Conservation (phyloP, 2,113 vertebrate species). For the Ailuropoda melanoleuca region DNA sequence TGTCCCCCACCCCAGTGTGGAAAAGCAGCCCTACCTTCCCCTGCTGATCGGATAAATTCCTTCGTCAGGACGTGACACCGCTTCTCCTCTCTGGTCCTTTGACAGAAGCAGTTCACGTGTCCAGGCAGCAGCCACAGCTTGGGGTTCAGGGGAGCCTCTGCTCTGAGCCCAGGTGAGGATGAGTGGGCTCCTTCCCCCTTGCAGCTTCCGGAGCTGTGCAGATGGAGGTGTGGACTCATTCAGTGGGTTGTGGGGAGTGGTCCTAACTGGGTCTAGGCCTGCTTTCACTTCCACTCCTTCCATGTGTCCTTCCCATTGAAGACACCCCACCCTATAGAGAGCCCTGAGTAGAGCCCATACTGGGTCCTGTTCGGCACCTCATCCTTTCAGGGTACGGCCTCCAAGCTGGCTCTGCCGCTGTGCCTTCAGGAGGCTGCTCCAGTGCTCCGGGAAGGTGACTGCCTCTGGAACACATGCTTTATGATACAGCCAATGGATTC, state of each 20-base stretch:
- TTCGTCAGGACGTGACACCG: accelerated
- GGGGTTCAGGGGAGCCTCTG: too few relatives aligned
- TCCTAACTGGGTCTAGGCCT: accelerated
- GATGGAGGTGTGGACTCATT: accelerated
- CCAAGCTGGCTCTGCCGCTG: too few relatives aligned
- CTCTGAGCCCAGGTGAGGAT: neutral
- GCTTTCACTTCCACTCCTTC: neutral
- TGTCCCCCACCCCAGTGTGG: too few relatives aligned
- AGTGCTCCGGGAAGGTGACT: accelerated
- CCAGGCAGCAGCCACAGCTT: too few relatives aligned
- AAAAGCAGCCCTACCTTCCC: neutral
- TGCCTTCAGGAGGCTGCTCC: neutral
- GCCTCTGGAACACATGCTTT: neutral
- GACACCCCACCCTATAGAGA: accelerated
- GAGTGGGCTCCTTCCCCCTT: neutral
- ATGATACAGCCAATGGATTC: neutral
- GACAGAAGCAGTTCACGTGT: neutral
- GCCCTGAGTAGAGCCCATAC: accelerated
- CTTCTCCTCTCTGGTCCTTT: neutral
- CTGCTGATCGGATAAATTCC: too few relatives aligned
- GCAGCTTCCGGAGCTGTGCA: neutral
- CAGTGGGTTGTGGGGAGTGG: neutral
- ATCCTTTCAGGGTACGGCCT: too few relatives aligned
- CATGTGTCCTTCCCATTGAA: accelerated
- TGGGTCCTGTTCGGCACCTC: accelerated